phyloP scores from a whole-genome alignment of 2,888 invertebrate genomes.

The Colletes collaris region DNA sequence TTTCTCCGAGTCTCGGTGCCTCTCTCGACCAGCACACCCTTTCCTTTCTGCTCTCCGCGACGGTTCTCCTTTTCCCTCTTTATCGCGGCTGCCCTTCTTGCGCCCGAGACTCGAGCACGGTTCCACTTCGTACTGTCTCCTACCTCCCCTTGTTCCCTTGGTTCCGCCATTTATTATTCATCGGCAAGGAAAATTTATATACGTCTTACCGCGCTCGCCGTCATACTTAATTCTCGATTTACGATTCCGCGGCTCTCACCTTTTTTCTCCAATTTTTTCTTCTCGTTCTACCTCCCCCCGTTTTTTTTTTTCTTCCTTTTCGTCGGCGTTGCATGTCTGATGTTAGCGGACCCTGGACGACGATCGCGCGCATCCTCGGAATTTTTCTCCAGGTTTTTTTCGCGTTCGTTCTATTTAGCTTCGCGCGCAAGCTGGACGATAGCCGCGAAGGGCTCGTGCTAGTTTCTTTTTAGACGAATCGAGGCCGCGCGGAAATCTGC shows the following conservation, averaged over 20 bases:
- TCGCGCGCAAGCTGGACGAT: not conserved
- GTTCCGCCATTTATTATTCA: constrained; percentile 76
- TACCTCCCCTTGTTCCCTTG: constrained; percentile 31
- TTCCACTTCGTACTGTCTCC: constrained; percentile 47
- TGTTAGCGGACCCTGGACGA: constrained; percentile 24
- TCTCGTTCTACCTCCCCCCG: too few species aligned
- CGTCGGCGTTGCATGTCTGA: constrained; percentile 53
- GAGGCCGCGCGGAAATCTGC: too few species aligned
- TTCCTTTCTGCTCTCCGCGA: constrained; percentile 9
- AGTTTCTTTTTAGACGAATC: too few species aligned
- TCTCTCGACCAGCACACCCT: constrained; percentile 10
- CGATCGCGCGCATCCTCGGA: not conserved
- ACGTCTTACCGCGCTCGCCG: constrained; percentile 63
- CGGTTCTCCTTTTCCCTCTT: constrained; percentile 15
- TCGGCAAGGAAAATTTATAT: constrained; percentile 74
- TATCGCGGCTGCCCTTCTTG: constrained; percentile 25
- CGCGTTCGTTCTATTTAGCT: not conserved
- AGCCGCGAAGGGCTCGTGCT: too few species aligned
- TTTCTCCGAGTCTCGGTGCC: constrained; percentile 23
- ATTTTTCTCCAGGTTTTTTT: not conserved
- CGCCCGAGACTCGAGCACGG: constrained; percentile 25
- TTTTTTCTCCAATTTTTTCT: constrained; percentile 21
- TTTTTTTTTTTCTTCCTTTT: not conserved
- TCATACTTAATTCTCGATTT: constrained; percentile 71
- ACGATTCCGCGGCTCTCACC: constrained; percentile 63